Conservation (phyloP, 2,797 vertebrate species). For the Margarornis squamiger region DNA sequence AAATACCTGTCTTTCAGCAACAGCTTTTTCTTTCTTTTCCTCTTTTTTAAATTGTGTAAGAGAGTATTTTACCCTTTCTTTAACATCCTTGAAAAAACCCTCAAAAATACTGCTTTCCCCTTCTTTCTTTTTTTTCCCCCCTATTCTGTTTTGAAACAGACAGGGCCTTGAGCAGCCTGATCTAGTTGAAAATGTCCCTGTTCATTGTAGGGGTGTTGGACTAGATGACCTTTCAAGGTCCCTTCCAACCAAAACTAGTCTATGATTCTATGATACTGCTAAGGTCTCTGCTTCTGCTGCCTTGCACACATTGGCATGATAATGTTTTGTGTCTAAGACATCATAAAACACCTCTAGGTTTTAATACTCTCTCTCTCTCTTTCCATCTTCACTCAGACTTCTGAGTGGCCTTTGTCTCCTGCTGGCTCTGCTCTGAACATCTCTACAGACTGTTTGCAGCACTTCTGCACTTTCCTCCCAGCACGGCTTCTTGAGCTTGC, state of each 20-base stretch:
- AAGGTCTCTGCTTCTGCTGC: background rate
- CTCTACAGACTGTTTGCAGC: background rate
- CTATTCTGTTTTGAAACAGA: background rate
- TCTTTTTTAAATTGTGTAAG: background rate
- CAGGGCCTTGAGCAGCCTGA: background rate
- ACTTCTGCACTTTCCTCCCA: background rate
- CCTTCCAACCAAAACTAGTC: background rate
- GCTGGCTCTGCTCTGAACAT: background rate
- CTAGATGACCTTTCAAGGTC: background rate
- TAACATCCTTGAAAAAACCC: background rate
- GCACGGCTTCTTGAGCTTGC: background rate
- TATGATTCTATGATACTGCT: background rate
- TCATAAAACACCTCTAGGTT: background rate
- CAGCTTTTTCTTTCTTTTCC: background rate
- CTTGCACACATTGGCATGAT: background rate
- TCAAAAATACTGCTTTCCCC: background rate
- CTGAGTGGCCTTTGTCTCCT: background rate
- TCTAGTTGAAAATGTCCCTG: background rate
- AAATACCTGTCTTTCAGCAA: background rate
- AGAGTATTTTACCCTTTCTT: background rate
- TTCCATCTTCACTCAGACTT: slow-evolving; percentile 43
- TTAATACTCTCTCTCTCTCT: background rate
- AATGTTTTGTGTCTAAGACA: background rate
- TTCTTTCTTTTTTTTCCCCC: background rate
- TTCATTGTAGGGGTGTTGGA: background rate